Evolutionary conservation across 2,797 vertebrate genomes (phyloP), one percentile per base, ranked within the genome.

Genomic region (Glyptemys insculpta): DNA sequence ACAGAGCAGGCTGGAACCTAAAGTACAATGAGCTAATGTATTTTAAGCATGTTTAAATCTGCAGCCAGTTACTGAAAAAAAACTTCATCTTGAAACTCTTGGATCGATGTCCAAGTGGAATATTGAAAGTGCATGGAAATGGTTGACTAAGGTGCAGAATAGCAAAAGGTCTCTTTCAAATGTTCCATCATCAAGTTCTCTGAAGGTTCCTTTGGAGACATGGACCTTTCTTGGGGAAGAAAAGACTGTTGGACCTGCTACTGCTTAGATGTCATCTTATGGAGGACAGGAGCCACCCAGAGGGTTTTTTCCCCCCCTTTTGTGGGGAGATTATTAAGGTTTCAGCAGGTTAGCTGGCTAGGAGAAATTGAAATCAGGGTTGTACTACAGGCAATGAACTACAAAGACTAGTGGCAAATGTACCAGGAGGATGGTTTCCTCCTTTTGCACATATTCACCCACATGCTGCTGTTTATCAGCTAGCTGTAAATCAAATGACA

Each of bases 371-470:
- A 3, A 3, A 81, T 74, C 34, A n/a, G 65, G 23, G 18, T 72
- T 15, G 18, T 72, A 21, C 18, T 37, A 37, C 65, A 59, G 57
- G 57, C 29, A 59, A 59, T 37, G 89, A 95, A 86, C 16, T 85
- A 90, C 29, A 76, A 59, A 79, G 31, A 76, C 85, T 34, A 74
- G 72, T 54, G 62, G 19, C n/a, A 93, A 89, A 54, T 56, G 12
- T 68, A 74, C 27, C 18, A 76, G 37, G 1, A 90, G 5, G 12
- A 82, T 91, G 93, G 2, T 5, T 18, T 79, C 12, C 1, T 65
- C 3, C 8, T 86, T 83, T 93, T 85, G 29, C 12, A 85, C 86
- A 72, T 62, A 37, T 76, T 79, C 5, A 9, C 11, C 34, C 0
- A 37, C 3, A 1, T 44, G 52, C 49, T 41, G 4, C 4, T 81